Base-by-base conservation (phyloP, 1,140 invertebrate species). In the Mya arenaria region DNA sequence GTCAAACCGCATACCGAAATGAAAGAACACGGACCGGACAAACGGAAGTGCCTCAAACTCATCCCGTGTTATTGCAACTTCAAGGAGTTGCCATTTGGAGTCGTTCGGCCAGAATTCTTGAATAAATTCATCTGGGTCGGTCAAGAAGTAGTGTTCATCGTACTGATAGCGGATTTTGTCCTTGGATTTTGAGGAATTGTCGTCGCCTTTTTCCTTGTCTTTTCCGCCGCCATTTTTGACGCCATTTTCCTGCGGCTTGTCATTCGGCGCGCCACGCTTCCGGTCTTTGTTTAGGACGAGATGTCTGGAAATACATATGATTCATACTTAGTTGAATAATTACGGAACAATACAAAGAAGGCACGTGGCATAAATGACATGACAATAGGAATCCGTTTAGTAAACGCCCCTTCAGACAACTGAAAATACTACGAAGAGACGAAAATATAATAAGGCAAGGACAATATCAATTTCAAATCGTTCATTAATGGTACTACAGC, bases 131-230 rank as follows among this genome's bases (percentile, higher is more conserved):
- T 98, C 96, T 0, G 98, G 97, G 93, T 99, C 98, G 2, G 99
- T 99, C 77, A 99, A 94, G 94, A 99, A 99, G 92, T 99, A 99
- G 92, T 99, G 99, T 91, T 99, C 99, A 91, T 99, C 99, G 90
- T 99, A 99, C 93, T 99, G 98, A 93, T 99, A 99, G 89, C 97
- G 97, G 2, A 94, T 92, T 84, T 93, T 94, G 73, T 94, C 92
- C 48, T 88, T 89, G 10, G 85, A 85, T 56, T 88, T 90, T 32
- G 62, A 17, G 73, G 75, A 66, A 30, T 55, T 56, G 15, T 68
- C 52, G 41, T 86, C 74, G n/a, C n/a, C n/a, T n/a, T n/a, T n/a
- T n/a, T n/a, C n/a, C n/a, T n/a, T n/a, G n/a, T n/a, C n/a, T 19
- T 41, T 25, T 44, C 39, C 39, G 36, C n/a, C 48, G 19, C 41